Evolutionary conservation across 2,888 invertebrate species (phyloP).

Genomic region (Leptothorax acervorum): DNA sequence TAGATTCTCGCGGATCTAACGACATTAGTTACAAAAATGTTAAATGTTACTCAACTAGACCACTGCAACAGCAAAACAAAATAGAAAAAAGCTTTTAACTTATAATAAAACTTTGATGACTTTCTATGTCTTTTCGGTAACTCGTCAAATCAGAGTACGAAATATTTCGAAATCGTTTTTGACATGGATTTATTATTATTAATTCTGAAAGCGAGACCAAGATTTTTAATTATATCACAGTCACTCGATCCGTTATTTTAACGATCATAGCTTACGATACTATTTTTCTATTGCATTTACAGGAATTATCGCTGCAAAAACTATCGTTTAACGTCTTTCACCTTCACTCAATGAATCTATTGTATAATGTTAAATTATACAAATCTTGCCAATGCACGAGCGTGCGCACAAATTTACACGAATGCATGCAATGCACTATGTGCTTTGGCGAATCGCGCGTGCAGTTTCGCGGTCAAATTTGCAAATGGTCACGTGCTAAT

Average conservation of each 20-base stretch:
- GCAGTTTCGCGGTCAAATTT: conserved; percentile 32
- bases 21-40: neutral
- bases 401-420: neutral
- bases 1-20: neutral
- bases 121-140: neutral
- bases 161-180: neutral
- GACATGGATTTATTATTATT: neutral
- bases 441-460: neutral
- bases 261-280: neutral
- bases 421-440: neutral
- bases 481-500: conserved; percentile 61
- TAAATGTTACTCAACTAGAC: neutral
- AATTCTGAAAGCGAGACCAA: neutral
- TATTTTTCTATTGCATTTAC: neutral
- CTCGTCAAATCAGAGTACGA: neutral
- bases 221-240: neutral
- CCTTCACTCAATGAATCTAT: neutral
- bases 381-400: conserved; percentile 5
- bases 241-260: neutral
- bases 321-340: no score
- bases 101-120: neutral
- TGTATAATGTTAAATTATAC: neutral
- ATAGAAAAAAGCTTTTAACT: neutral
- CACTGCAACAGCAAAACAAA: neutral
- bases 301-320: neutral